These are phyloP conservation scores for Plectrocnemia conspersa DNA, from an alignment of 1,140 invertebrate species.

Conservation along the genomic window DNA sequence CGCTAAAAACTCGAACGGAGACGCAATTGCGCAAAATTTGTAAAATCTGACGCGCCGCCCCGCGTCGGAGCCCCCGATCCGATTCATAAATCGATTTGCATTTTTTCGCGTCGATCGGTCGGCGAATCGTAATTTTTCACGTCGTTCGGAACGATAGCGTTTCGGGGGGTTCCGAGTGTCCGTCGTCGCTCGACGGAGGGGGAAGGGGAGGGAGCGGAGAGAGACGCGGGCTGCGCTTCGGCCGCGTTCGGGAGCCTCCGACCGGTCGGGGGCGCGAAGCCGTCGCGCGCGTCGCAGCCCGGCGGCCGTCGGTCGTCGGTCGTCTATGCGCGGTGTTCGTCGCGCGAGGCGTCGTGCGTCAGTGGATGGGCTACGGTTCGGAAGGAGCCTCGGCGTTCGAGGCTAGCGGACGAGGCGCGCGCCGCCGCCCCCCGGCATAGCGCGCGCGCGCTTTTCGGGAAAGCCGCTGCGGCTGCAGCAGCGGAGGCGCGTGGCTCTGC, in stretches of 20 bases:
- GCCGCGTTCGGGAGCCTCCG: too few species aligned
- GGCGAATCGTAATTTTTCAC: too few species aligned
- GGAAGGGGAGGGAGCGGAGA: neutral
- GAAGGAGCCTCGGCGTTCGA: slow-evolving; percentile 32
- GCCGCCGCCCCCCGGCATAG: slow-evolving; percentile 25
- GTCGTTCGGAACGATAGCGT: neutral
- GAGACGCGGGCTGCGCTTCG: too few species aligned
- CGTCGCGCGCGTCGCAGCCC: neutral
- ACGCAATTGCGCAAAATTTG: too few species aligned
- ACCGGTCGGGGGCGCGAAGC: neutral
- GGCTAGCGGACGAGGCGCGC: neutral
- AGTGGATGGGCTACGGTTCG: slow-evolving; percentile 32
- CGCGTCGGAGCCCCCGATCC: too few species aligned
- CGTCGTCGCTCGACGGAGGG: too few species aligned
- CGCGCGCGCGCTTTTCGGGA: slow-evolving; percentile 23
- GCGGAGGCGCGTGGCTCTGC: neutral
- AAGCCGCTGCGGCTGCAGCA: slow-evolving; percentile 13
- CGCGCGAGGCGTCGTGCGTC: slow-evolving; percentile 23
- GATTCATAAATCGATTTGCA: too few species aligned
- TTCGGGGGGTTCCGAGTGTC: too few species aligned
- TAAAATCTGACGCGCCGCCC: too few species aligned
- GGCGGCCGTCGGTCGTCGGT: neutral
- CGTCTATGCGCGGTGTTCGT: slow-evolving; percentile 32
- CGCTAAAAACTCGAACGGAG: too few species aligned
- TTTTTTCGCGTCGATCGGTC: too few species aligned